Percentiles rank a stretch among this genome's conserved stretches.
These are phyloP conservation scores for Apodemia zela DNA, from an alignment of 2,888 invertebrate genomes.

Conservation along the genomic window DNA sequence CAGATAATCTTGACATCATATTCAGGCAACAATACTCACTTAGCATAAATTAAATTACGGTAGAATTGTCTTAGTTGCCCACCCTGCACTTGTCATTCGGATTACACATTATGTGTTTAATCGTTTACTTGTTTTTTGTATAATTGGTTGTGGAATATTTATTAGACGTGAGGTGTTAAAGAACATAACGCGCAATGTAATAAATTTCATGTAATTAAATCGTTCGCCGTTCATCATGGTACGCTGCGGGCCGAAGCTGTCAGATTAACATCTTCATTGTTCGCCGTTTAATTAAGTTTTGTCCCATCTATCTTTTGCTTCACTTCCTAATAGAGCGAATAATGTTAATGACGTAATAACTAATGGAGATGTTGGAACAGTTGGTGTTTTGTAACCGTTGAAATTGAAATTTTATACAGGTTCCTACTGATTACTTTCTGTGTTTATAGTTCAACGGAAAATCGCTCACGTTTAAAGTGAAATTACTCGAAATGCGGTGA, in stretches of 20 bases:
- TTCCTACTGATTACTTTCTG: conserved; percentile 15
- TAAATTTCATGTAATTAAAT: conserved; percentile 75
- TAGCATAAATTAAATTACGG: neutral
- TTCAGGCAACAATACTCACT: no score
- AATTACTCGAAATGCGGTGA: neutral
- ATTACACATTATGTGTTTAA: no score
- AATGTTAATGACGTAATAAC: conserved; percentile 29
- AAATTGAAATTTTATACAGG: neutral
- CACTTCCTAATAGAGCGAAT: conserved; percentile 37
- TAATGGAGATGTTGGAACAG: conserved; percentile 7
- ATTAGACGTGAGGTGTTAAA: conserved; percentile 26
- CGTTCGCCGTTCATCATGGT: conserved; percentile 62
- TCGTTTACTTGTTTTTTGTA: neutral
- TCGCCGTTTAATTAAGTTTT: conserved; percentile 63
- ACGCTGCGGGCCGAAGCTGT: conserved; percentile 42
- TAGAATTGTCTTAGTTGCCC: neutral
- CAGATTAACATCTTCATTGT: conserved; percentile 75
- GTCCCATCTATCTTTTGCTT: conserved; percentile 57
- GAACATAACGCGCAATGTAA: conserved; percentile 52
- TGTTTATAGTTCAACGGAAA: neutral
- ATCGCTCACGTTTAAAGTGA: neutral
- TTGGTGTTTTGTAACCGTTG: conserved; percentile 13
- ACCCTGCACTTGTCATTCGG: no score
- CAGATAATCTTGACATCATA: no score
- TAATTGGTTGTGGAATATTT: conserved; percentile 10